phyloP scores from a whole-genome alignment of 2,113 vertebrate genomes.

The Chionodraco myersi region DNA sequence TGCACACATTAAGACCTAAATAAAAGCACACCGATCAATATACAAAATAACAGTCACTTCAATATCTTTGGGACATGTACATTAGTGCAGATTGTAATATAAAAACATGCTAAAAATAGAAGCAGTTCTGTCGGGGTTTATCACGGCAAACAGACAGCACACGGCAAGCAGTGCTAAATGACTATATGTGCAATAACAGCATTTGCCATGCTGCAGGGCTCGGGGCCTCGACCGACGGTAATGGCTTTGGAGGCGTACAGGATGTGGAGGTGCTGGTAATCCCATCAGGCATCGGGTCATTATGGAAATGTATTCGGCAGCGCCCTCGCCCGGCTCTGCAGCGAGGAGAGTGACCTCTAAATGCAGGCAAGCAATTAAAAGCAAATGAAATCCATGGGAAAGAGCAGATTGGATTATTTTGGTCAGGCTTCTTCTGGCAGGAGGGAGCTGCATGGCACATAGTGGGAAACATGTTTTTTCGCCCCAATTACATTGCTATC shows the following conservation, averaged over 20 bases:
- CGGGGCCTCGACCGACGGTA: slow-evolving; percentile 38
- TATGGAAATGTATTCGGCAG: slow-evolving; percentile 46
- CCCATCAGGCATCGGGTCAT: slow-evolving; percentile 48
- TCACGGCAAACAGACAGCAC: slow-evolving; percentile 12
- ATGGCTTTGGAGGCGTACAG: slow-evolving; percentile 38
- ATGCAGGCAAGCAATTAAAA: slow-evolving; percentile 48
- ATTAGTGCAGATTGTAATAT: too few species aligned
- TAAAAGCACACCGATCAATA: too few species aligned
- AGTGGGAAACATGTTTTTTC: slow-evolving; percentile 42
- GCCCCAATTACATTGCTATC: slow-evolving; percentile 50
- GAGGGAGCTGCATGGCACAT: slow-evolving; percentile 3
- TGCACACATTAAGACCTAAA: too few species aligned
- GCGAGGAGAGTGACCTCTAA: slow-evolving; percentile 60
- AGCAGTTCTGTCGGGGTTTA: neutral
- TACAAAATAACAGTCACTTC: too few species aligned
- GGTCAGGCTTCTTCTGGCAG: slow-evolving; percentile 13
- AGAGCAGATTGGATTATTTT: slow-evolving; percentile 68
- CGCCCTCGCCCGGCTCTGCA: slow-evolving; percentile 43
- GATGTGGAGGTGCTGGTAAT: slow-evolving; percentile 39
- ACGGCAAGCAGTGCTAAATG: slow-evolving; percentile 38
- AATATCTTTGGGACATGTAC: too few species aligned
- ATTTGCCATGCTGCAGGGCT: slow-evolving; percentile 42
- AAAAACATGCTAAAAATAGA: slow-evolving; percentile 4
- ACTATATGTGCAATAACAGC: slow-evolving; percentile 1
- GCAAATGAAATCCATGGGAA: slow-evolving; percentile 60